Evolutionary conservation across 1,140 invertebrate genomes (phyloP).

Genomic region (Philotrypesis tridentata): DNA sequence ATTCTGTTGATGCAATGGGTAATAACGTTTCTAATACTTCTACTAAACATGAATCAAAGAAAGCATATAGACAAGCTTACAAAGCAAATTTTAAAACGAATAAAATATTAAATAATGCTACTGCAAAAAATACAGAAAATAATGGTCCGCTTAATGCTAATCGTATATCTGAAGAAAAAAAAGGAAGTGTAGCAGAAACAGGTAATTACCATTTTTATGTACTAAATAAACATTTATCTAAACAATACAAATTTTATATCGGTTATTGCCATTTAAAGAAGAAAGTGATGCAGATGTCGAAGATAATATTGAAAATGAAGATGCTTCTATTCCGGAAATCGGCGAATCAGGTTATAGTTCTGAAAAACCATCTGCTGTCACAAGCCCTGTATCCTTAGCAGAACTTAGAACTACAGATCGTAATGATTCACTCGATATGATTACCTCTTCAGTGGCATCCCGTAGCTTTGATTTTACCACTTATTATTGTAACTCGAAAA

Average conservation of each 20-base stretch:
- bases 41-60: conserved; percentile 81
- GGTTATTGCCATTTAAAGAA: conserved; percentile 55
- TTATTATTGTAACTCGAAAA: conserved; percentile 53
- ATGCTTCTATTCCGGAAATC: conserved; percentile 63
- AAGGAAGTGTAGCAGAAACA: conserved; percentile 52
- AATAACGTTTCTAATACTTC: conserved; percentile 59
- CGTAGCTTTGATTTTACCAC: conserved; percentile 2
- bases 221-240: neutral
- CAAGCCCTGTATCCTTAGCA: conserved; percentile 71
- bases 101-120: conserved; percentile 50
- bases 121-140: conserved; percentile 48
- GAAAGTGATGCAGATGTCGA: conserved; percentile 86
- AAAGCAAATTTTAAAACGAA: conserved; percentile 73
- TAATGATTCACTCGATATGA: conserved; percentile 35
- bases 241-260: neutral
- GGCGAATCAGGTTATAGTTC: conserved; percentile 83
- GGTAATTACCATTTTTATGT: conserved; percentile 50
- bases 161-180: conserved; percentile 58
- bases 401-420: conserved; percentile 35
- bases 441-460: conserved; percentile 39
- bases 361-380: conserved; percentile 76
- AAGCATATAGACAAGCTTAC: conserved; percentile 77
- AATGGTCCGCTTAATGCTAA: conserved; percentile 52
- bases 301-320: conserved; percentile 81
- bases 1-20: conserved; percentile 57